These are phyloP conservation scores for Macrobrachium rosenbergii DNA, from an alignment of 1,140 invertebrate genomes.

Conservation along the genomic window DNA sequence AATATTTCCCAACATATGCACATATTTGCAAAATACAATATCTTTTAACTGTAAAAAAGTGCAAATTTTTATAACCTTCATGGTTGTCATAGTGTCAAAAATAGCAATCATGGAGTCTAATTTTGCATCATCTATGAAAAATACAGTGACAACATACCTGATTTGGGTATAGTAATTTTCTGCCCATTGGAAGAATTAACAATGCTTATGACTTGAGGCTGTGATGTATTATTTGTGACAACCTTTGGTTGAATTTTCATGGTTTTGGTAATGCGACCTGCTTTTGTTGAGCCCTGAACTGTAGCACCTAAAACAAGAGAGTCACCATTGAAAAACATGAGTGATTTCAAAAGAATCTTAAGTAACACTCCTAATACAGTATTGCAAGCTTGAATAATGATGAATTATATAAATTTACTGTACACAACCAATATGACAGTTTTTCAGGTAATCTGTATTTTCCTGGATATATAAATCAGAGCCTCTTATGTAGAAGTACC, in stretches of 20 bases:
- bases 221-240: conserved; percentile 25
- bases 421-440: no score
- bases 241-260: conserved; percentile 59
- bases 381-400: neutral
- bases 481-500: no score
- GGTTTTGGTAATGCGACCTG: conserved; percentile 52
- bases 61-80: no score
- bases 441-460: no score
- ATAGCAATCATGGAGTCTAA: no score
- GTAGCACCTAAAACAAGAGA: neutral
- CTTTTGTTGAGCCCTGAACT: conserved; percentile 18
- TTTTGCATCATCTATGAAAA: no score
- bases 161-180: conserved; percentile 49
- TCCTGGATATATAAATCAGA: no score
- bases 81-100: no score
- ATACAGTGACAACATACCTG: conserved; percentile 7
- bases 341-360: neutral
- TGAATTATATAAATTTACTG: no score
- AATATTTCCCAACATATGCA: no score
- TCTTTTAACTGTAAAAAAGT: no score
- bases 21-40: no score
- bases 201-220: conserved; percentile 51
- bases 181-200: conserved; percentile 38
- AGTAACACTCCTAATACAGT: neutral
- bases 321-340: neutral